Evolutionary conservation across 2,888 invertebrate genomes (phyloP), one percentile per base, ranked within the genome.

Genomic region (Meganola albula): DNA sequence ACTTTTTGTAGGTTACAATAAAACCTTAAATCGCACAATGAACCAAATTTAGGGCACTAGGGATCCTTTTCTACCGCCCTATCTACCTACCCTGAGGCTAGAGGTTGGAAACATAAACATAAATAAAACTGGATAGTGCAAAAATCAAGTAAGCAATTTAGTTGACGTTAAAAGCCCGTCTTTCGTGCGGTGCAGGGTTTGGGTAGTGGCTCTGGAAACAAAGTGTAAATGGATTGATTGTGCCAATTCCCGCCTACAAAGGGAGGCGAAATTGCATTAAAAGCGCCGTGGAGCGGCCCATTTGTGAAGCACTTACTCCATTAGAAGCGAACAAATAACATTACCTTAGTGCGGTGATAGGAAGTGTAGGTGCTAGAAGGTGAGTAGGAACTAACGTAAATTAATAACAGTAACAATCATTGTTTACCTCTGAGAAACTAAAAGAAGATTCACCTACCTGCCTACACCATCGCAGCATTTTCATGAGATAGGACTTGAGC

Each of bases 181-280:
- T 58, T 58, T 40, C 43, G 52, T 63, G 64, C 57, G 55, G 62
- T 58, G 55, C 47, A 43, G 50, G 46, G 40, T n/a, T n/a, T n/a
- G n/a, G n/a, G n/a, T n/a, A n/a, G n/a, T 34, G 35, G 29, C 20
- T 20, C 20, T 3, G 51, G 44, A 85, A 86, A 86, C 87, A 87
- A 80, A 86, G 86, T 83, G 84, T 83, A 87, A 87, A 87, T 87
- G 87, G 83, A 86, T 82, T 85, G 86, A 86, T 87, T 85, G 87
- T 76, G 72, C 74, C 87, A 87, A 86, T 87, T 87, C 73, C 63
- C 58, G 56, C 49, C 56, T 76, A 85, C 86, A 87, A 87, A 87
- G 87, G 85, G 76, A 72, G 59, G 56, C 33, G 58, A 76, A 83
- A 87, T 87, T 80, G 76, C 75, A 85, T 87, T 87, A 87, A 84